Percentiles rank a stretch among this genome's conserved stretches.
These are phyloP conservation scores for Oplegnathus fasciatus DNA, from an alignment of 2,113 vertebrate species.

Conservation along the genomic window DNA sequence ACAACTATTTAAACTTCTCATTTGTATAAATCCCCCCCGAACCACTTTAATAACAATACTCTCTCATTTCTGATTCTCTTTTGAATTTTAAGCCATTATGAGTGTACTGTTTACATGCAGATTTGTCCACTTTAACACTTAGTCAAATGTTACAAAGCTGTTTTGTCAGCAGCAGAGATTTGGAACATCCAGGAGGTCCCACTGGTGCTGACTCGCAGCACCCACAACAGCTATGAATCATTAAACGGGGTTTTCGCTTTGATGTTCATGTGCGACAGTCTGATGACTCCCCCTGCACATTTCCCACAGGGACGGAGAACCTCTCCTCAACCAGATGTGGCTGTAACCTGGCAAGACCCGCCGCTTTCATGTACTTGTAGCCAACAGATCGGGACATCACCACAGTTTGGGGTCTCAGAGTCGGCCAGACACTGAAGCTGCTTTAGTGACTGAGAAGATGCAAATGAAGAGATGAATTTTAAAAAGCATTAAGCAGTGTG, in stretches of 20 bases:
- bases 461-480: background rate
- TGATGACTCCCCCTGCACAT: slow-evolving; percentile 36
- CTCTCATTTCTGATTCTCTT: slow-evolving; percentile 29
- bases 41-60: background rate
- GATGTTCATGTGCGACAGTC: slow-evolving; percentile 65
- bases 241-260: slow-evolving; percentile 66
- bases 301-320: slow-evolving; percentile 32
- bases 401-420: background rate
- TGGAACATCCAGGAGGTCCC: slow-evolving; percentile 16
- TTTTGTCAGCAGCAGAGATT: slow-evolving; percentile 28
- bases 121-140: slow-evolving; percentile 26
- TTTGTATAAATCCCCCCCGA: slow-evolving; percentile 39
- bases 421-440: background rate
- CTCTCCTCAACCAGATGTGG: slow-evolving; percentile 52
- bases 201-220: background rate
- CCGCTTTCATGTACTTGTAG: slow-evolving; percentile 33
- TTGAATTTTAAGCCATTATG: background rate
- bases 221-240: slow-evolving; percentile 45
- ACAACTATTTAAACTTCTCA: slow-evolving; percentile 40
- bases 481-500: background rate
- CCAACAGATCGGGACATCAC: slow-evolving; percentile 14
- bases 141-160: slow-evolving; percentile 42
- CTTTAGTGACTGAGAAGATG: background rate
- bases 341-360: slow-evolving; percentile 38
- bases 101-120: background rate